Conservation (phyloP, 2,797 vertebrate species). For the Hirundo rustica region DNA sequence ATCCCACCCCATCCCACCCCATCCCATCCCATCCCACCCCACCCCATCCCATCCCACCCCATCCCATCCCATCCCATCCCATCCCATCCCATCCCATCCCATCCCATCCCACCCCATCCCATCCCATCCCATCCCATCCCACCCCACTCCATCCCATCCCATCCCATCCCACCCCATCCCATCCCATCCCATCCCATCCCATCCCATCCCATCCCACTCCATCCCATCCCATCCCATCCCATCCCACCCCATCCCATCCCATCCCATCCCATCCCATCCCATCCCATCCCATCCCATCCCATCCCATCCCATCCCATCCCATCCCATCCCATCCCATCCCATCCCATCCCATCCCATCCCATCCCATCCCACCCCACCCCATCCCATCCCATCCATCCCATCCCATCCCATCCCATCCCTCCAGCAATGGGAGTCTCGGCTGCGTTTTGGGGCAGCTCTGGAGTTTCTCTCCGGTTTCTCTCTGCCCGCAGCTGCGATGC, state of each 20-base stretch:
- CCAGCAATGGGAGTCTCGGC: background rate
- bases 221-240: background rate
- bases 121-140: too few species aligned
- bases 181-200: too few species aligned
- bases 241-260: background rate
- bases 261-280: too few species aligned
- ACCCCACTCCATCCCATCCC: too few species aligned
- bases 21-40: background rate
- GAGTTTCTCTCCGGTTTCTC: fast-evolving
- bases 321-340: background rate
- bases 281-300: too few species aligned
- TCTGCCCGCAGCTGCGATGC: fast-evolving
- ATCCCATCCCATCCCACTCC: background rate
- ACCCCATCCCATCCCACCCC: too few species aligned
- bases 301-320: background rate
- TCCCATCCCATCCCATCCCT: background rate
- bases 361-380: too few species aligned
- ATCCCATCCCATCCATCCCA: too few species aligned
- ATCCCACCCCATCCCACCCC: background rate
- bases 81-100: too few species aligned
- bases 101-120: too few species aligned
- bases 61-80: too few species aligned
- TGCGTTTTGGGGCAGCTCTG: fast-evolving
- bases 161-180: too few species aligned
- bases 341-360: background rate